Evolutionary conservation across 2,797 vertebrate species (phyloP).

Genomic region (Acanthurus lineatus): DNA sequence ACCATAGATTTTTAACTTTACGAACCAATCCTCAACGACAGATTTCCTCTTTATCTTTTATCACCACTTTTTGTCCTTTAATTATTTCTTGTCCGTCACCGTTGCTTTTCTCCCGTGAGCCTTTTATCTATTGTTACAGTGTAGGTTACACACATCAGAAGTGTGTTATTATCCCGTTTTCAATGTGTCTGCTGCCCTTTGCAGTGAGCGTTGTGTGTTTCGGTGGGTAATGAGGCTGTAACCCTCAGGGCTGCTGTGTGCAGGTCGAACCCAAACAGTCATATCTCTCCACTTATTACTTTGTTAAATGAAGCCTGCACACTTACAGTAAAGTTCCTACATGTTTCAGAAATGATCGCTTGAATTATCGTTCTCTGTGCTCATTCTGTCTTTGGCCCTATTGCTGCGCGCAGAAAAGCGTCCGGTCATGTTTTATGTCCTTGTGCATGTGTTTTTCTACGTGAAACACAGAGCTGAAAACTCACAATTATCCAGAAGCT

Average conservation of each 20-base stretch:
- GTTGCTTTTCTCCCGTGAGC: rapidly evolving
- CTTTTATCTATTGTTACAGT: background rate
- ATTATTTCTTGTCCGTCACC: background rate
- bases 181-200: conserved; percentile 25
- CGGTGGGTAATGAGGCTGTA: conserved; percentile 42
- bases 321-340: background rate
- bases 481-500: background rate
- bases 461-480: background rate
- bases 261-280: conserved; percentile 18
- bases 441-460: background rate
- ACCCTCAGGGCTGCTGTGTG: conserved; percentile 26
- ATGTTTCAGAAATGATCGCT: background rate
- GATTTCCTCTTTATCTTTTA: background rate
- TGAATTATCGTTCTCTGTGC: background rate
- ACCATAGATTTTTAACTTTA: background rate
- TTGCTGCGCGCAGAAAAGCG: background rate
- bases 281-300: conserved; percentile 16
- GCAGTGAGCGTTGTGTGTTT: conserved; percentile 9
- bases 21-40: background rate
- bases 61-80: background rate
- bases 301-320: background rate
- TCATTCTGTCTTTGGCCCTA: background rate
- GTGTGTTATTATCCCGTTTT: conserved; percentile 7
- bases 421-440: background rate
- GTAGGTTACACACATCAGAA: background rate